Evolutionary conservation across 2,888 invertebrate species (phyloP).

Genomic region (Druceiella hillmani): DNA sequence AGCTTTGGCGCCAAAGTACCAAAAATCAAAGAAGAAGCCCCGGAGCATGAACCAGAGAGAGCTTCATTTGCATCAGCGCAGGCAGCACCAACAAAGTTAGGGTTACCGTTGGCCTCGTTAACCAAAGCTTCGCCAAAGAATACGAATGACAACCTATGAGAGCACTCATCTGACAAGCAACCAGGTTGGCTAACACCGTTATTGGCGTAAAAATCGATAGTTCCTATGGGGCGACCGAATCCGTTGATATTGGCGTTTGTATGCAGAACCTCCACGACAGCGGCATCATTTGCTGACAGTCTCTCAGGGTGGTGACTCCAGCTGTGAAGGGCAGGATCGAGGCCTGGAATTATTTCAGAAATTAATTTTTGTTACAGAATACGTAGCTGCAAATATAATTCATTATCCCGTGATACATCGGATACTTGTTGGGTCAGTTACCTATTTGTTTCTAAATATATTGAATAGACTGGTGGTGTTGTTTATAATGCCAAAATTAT

Average conservation of each 20-base stretch:
- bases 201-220: slow-evolving; percentile 42
- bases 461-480: too few species aligned
- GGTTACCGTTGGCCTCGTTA: slow-evolving; percentile 25
- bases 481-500: too few species aligned
- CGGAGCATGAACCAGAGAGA: slow-evolving; percentile 29
- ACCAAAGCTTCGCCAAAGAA: slow-evolving; percentile 39
- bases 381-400: too few species aligned
- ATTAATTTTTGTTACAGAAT: too few species aligned
- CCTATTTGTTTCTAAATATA: too few species aligned
- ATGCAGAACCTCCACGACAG: slow-evolving; percentile 40
- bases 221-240: slow-evolving; percentile 39
- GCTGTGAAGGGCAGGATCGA: slow-evolving; percentile 41
- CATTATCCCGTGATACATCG: too few species aligned
- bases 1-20: too few species aligned
- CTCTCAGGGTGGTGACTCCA: slow-evolving; percentile 40
- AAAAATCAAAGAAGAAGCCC: too few species aligned
- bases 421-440: too few species aligned
- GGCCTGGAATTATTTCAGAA: slow-evolving; percentile 35
- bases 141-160: slow-evolving; percentile 32
- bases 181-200: slow-evolving; percentile 36
- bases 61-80: slow-evolving; percentile 35
- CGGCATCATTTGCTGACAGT: slow-evolving; percentile 33
- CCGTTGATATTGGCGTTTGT: slow-evolving; percentile 35
- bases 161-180: slow-evolving; percentile 34
- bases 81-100: slow-evolving; percentile 34